Conservation (phyloP, 2,888 invertebrate genomes). For the Papilio demoleus region DNA sequence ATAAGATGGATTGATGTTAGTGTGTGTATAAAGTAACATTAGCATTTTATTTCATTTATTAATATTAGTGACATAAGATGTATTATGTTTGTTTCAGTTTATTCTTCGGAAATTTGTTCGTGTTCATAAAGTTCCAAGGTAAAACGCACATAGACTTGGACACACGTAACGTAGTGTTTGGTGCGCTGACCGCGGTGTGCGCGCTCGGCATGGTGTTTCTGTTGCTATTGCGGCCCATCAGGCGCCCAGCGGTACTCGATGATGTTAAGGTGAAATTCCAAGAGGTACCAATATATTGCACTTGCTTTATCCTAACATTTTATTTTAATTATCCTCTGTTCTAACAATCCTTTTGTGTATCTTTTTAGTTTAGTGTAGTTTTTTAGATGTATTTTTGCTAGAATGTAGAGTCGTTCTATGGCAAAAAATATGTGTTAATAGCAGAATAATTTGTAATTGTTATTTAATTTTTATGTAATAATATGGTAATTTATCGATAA, state of each 20-base stretch:
- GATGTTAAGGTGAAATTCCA: slow-evolving; percentile 69
- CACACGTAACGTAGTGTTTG: slow-evolving; percentile 91
- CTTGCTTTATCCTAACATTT: slow-evolving; percentile 22
- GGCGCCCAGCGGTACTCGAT: slow-evolving; percentile 66
- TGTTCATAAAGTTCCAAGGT: slow-evolving; percentile 95
- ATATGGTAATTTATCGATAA: no score
- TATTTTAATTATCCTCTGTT: not conserved
- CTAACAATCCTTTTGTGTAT: not conserved
- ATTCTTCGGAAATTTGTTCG: slow-evolving; percentile 97
- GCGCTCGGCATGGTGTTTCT: slow-evolving; percentile 88
- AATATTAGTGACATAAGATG: no score
- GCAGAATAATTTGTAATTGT: no score
- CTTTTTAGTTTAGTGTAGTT: not conserved
- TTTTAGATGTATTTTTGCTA: no score
- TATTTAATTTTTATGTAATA: no score
- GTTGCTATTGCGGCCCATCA: slow-evolving; percentile 84
- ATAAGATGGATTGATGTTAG: no score
- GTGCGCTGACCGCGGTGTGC: slow-evolving; percentile 89
- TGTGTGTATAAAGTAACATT: no score
- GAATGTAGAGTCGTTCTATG: no score
- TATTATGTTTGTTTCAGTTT: slow-evolving; percentile 90
- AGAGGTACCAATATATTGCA: slow-evolving; percentile 33
- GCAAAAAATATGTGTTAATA: not conserved
- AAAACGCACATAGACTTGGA: slow-evolving; percentile 87
- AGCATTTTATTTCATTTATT: no score